Evolutionary conservation across 2,888 invertebrate species (phyloP).

Genomic region (Calameuta pallipes): DNA sequence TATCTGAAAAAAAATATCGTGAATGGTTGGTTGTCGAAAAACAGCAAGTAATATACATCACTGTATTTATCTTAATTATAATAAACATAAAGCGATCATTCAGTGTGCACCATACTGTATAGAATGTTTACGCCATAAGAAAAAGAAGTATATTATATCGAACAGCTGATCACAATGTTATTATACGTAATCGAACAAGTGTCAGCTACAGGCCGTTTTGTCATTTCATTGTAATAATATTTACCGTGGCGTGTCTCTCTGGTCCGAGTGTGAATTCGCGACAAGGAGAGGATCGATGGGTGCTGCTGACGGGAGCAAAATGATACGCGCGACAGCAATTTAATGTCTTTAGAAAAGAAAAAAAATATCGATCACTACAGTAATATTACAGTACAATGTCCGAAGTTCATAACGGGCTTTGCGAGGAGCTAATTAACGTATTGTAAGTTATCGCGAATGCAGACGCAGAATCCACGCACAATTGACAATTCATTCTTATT

Average conservation of each 20-base stretch:
- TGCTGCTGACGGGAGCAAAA: background rate
- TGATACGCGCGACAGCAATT: background rate
- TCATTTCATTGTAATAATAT: slow-evolving; percentile 1
- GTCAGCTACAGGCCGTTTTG: background rate
- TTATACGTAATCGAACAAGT: background rate
- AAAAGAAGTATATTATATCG: slow-evolving; percentile 1
- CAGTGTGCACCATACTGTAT: slow-evolving; percentile 33
- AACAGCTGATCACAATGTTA: background rate
- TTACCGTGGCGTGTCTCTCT: background rate
- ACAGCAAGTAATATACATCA: slow-evolving; percentile 8
- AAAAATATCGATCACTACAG: background rate
- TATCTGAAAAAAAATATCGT: background rate
- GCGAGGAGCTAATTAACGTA: slow-evolving; percentile 30
- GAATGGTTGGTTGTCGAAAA: background rate
- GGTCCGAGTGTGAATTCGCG: no score
- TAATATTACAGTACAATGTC: background rate
- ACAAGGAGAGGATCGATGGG: background rate
- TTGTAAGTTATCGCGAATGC: slow-evolving; percentile 28
- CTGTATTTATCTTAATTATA: slow-evolving; percentile 5
- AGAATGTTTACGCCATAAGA: slow-evolving; percentile 39
- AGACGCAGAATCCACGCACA: slow-evolving; percentile 31
- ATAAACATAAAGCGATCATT: background rate
- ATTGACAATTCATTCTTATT: slow-evolving; percentile 25
- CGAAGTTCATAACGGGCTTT: slow-evolving; percentile 21
- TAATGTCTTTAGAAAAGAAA: background rate